Percentiles rank a stretch among this genome's conserved stretches.
phyloP scores from a whole-genome alignment of 2,797 vertebrate genomes.

The Chaetodon trifasciatus region DNA sequence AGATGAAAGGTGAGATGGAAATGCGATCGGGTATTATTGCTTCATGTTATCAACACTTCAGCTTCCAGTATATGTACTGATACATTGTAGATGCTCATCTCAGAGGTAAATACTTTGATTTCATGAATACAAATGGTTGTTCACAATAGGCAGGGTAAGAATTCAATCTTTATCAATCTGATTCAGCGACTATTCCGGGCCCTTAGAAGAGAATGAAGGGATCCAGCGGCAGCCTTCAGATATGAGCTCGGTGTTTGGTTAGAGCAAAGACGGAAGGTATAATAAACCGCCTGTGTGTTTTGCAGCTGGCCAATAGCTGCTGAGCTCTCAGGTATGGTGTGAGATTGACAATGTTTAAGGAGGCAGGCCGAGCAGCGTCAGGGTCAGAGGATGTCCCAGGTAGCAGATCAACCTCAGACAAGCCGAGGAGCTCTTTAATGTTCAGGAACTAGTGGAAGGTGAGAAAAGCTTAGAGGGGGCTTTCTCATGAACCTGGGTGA shows the following conservation, averaged over 20 bases:
- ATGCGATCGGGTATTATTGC: slow-evolving; percentile 79
- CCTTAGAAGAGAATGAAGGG: slow-evolving; percentile 74
- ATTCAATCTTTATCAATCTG: slow-evolving; percentile 82
- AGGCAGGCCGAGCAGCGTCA: slow-evolving; percentile 59
- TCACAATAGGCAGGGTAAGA: slow-evolving; percentile 76
- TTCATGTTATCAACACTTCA: slow-evolving; percentile 81
- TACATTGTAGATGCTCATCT: slow-evolving; percentile 83
- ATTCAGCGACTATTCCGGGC: slow-evolving; percentile 67
- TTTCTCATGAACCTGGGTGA: slow-evolving; percentile 86
- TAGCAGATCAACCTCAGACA: slow-evolving; percentile 75
- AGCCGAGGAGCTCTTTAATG: slow-evolving; percentile 80
- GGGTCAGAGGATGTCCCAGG: slow-evolving; percentile 80
- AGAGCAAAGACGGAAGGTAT: slow-evolving; percentile 67
- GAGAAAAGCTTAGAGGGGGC: slow-evolving; percentile 83
- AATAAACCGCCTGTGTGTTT: slow-evolving; percentile 76
- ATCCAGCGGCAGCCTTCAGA: slow-evolving; percentile 64
- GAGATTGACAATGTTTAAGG: slow-evolving; percentile 80
- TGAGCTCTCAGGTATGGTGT: slow-evolving; percentile 62
- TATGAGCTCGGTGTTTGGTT: slow-evolving; percentile 79
- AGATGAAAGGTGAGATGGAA: slow-evolving; percentile 84
- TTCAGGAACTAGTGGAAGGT: slow-evolving; percentile 81
- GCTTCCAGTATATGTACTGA: slow-evolving; percentile 70
- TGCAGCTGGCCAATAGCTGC: slow-evolving; percentile 69
- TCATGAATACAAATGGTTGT: slow-evolving; percentile 83
- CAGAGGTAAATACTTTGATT: slow-evolving; percentile 83